These are phyloP conservation scores for Palythoa caribaeorum DNA, from an alignment of 92 coral and sea anemone genomes.

Conservation along the genomic window DNA sequence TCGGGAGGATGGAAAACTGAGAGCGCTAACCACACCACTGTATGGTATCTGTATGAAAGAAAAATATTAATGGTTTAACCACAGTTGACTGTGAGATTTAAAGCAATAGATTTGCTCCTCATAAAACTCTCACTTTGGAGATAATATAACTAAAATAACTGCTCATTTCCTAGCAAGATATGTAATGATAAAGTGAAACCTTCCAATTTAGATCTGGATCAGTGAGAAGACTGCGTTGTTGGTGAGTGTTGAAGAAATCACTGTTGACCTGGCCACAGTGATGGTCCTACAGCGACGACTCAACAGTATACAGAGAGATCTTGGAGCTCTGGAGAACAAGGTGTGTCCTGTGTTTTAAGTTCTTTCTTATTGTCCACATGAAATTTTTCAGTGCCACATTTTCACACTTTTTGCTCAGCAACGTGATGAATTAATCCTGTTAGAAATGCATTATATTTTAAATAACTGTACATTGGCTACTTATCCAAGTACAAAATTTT, in stretches of 20 bases:
- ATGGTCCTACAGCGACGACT: constrained; percentile 96
- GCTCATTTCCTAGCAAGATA: no score
- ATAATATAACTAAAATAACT: no score
- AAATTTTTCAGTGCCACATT: background rate
- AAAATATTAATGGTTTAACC: background rate
- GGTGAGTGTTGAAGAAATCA: constrained; percentile 95
- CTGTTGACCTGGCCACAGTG: constrained; percentile 93
- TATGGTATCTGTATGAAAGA: no score
- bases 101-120: no score
- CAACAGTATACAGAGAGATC: constrained; percentile 95
- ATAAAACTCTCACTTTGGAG: no score
- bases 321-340: constrained; percentile 97
- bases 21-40: no score
- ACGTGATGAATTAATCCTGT: background rate
- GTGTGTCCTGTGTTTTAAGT: constrained; percentile 32
- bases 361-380: background rate
- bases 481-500: background rate
- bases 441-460: background rate
- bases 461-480: background rate
- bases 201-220: constrained; percentile 82
- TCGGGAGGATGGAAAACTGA: no score
- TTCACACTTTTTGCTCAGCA: background rate
- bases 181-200: background rate
- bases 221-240: constrained; percentile 93
- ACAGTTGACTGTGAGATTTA: no score